phyloP scores from a whole-genome alignment of 2,113 vertebrate genomes.

The Cathartes aura region DNA sequence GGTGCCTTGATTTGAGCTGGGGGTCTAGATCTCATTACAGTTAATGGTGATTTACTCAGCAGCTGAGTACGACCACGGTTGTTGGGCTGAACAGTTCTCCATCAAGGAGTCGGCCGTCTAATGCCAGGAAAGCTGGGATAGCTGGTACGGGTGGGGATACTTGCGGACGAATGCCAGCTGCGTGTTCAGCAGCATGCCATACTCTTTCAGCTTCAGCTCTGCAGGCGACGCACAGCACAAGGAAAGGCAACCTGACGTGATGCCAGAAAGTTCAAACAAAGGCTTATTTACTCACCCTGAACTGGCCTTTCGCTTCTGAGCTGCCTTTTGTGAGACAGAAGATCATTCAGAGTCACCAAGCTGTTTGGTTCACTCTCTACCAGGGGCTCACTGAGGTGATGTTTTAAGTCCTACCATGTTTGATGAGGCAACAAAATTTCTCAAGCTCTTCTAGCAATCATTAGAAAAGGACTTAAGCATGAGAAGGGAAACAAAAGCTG shows the following conservation, averaged over 20 bases:
- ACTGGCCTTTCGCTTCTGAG: not conserved
- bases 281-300: not conserved
- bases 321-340: not conserved
- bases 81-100: not conserved
- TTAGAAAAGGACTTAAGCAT: not conserved
- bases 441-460: not conserved
- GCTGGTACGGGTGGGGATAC: not conserved
- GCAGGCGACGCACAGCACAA: not conserved
- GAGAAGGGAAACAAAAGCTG: not conserved
- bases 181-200: not conserved
- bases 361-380: not conserved
- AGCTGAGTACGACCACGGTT: accelerated
- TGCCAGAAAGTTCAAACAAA: not conserved
- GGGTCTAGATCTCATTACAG: not conserved
- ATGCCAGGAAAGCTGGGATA: not conserved
- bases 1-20: not conserved
- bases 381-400: not conserved
- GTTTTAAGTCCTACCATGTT: not conserved
- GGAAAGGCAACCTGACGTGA: not conserved
- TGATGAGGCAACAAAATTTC: not conserved
- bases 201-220: not conserved
- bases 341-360: not conserved
- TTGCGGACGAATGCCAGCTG: accelerated
- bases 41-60: not conserved
- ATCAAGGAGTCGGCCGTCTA: accelerated